Conservation (phyloP, 2,797 vertebrate genomes). For the Martes flavigula region DNA sequence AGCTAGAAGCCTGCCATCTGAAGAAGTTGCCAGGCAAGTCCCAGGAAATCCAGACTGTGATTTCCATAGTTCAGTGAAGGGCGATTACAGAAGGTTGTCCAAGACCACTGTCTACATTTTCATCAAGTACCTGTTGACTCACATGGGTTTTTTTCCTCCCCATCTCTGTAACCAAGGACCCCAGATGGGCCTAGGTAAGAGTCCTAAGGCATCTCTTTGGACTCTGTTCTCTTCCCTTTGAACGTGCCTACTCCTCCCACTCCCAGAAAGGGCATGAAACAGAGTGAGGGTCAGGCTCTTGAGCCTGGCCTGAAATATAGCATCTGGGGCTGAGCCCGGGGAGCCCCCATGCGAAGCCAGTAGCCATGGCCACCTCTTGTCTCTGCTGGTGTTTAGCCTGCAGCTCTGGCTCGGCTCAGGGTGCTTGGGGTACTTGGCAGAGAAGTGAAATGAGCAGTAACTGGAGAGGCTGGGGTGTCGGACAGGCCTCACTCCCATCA, state of each 20-base stretch:
- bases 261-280: neutral
- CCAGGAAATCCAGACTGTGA: neutral
- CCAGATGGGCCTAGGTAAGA: neutral
- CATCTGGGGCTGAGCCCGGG: neutral
- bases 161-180: neutral
- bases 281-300: neutral
- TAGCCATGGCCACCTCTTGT: neutral
- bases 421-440: neutral
- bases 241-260: neutral
- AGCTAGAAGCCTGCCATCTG: neutral
- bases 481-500: neutral
- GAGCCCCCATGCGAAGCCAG: neutral
- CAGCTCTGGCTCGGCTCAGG: neutral
- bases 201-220: neutral
- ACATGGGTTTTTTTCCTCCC: neutral
- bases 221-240: neutral
- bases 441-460: neutral
- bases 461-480: neutral
- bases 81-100: neutral
- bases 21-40: neutral
- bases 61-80: neutral
- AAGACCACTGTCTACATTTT: neutral
- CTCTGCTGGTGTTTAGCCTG: neutral
- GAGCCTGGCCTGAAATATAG: neutral
- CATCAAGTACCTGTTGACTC: neutral